phyloP scores from a whole-genome alignment of 2,797 vertebrate genomes.

The Cynopterus sphinx region DNA sequence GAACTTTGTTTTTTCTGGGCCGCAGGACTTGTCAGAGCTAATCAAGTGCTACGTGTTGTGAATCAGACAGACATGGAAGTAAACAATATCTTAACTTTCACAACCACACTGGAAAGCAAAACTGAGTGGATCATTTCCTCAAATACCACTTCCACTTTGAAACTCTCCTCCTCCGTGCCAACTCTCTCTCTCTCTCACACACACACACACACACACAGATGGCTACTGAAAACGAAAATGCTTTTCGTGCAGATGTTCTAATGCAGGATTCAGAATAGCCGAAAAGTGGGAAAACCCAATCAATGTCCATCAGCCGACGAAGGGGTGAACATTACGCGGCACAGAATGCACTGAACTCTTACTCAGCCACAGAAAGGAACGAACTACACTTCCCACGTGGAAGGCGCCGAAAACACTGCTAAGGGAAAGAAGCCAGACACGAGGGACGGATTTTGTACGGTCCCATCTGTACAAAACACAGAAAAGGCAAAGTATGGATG shows the following conservation, averaged over 20 bases:
- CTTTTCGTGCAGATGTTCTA: background rate
- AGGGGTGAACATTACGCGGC: background rate
- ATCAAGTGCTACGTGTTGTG: background rate
- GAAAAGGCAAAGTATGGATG: too few species aligned
- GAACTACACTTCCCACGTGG: too few species aligned
- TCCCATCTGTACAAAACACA: too few species aligned
- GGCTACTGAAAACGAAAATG: background rate
- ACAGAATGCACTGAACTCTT: too few species aligned
- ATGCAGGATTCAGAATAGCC: background rate
- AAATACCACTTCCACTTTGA: background rate
- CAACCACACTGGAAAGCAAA: background rate
- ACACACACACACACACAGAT: background rate
- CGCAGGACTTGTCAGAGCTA: background rate
- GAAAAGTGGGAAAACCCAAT: background rate
- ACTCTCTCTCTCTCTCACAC: too few species aligned
- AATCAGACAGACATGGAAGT: background rate
- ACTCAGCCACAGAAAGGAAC: background rate
- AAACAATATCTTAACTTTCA: background rate
- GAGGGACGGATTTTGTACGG: too few species aligned
- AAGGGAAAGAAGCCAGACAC: too few species aligned
- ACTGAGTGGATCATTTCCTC: background rate
- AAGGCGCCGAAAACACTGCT: too few species aligned
- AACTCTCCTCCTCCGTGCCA: background rate
- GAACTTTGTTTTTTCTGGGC: background rate
- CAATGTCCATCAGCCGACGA: background rate